Base-by-base conservation (phyloP, 1,140 invertebrate genomes). In the Proctacanthus coquilletti region DNA sequence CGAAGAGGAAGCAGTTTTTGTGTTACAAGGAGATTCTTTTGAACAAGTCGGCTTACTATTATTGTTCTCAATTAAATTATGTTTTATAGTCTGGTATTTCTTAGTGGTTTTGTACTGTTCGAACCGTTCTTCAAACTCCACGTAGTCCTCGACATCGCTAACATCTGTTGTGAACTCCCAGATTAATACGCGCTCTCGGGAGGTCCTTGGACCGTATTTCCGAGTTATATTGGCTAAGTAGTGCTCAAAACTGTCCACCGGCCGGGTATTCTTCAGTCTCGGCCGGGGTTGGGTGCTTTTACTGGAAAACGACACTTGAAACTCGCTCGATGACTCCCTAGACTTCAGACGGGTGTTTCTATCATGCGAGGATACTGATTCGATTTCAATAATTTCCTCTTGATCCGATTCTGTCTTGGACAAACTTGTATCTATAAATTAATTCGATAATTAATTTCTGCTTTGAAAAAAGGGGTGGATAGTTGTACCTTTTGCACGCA, bases 341-440 rank as follows among this genome's bases (percentile, higher is more conserved):
- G 5, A 6, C 15, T 5, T 10, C 17, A 6, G 5, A 32, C 5
- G 13, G 6, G 13, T 6, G 17, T 6, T 32, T 13, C 9, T 8
- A 32, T 32, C 15, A 17, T 32, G 9, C 8, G 10, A 32, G 13
- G 30, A 32, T 32, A 5, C 17, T 13, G 30, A 32, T 6, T 32
- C 30, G 17, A 32, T 6, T 32, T 32, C 30, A 32, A 17, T 32
- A 8, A 32, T 17, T 17, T 32, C 30, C n/a, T 25, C n/a, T 25
- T 25, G 23, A 25, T 6, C 6, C 23, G 23, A n/a, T 25, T 25
- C 6, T 25, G n/a, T 25, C 6, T 25, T n/a, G 6, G 23, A 25
- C n/a, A 25, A 25, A 25, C 6, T 8, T 25, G n/a, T 6, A 8
- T 25, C n/a, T 25, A 8, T 25, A 25, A 6, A 6, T 25, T 25